These are phyloP conservation scores for Andrena haemorrhoa DNA, from an alignment of 2,888 invertebrate species.

Conservation along the genomic window DNA sequence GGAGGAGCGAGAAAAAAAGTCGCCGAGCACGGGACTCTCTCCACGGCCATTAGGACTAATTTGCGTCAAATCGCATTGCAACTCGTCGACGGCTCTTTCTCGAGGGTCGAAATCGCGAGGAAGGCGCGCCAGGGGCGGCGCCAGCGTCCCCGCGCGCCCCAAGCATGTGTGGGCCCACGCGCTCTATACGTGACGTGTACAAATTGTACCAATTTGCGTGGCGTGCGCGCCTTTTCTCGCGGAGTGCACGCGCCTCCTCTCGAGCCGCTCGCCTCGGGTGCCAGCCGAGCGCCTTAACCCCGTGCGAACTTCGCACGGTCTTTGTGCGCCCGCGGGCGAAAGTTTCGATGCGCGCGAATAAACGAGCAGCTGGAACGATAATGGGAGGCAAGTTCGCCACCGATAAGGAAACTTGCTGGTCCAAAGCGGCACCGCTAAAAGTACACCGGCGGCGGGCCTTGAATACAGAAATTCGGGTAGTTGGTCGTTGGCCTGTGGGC, in stretches of 20 bases:
- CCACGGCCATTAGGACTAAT: conserved; percentile 79
- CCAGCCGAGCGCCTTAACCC: conserved; percentile 1
- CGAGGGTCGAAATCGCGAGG: conserved; percentile 43
- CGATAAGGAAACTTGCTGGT: conserved; percentile 19
- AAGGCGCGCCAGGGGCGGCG: conserved; percentile 61
- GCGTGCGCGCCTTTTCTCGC: conserved; percentile 60
- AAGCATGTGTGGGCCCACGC: conserved; percentile 58
- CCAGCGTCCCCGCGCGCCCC: conserved; percentile 47
- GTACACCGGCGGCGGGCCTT: conserved; percentile 5
- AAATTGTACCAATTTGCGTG: conserved; percentile 80
- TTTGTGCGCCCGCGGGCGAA: conserved; percentile 11
- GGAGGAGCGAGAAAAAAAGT: conserved; percentile 28
- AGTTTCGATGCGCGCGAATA: conserved; percentile 32
- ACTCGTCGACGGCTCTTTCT: conserved; percentile 61
- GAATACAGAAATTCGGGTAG: conserved; percentile 17
- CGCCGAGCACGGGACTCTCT: conserved; percentile 32
- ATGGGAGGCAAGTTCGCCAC: conserved; percentile 20
- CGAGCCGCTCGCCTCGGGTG: conserved; percentile 32
- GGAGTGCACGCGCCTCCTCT: conserved; percentile 23
- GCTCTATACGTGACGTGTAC: conserved; percentile 74
- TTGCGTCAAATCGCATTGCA: conserved; percentile 79
- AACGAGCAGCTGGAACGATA: conserved; percentile 19
- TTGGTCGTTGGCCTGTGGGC: neutral
- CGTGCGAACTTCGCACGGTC: conserved; percentile 7
- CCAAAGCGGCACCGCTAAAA: conserved; percentile 13